A percentile compares a stretch with the other conserved stretches of the same genome.
Conservation (phyloP, 2,888 invertebrate species). For the Euplagia quadripunctaria region DNA sequence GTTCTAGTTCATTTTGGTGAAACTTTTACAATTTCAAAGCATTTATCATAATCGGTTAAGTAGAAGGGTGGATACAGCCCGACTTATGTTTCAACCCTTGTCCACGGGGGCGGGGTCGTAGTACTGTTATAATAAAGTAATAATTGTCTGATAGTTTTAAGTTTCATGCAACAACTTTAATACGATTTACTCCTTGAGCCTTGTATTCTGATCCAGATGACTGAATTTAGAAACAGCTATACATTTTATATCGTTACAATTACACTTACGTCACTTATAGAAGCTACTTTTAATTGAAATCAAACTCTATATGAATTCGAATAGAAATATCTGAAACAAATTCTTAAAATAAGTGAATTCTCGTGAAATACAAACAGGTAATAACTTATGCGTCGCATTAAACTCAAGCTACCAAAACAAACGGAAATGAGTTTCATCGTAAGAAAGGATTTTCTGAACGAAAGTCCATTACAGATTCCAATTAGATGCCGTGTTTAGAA, state of each 20-base stretch:
- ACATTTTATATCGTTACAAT: neutral
- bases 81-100: no score
- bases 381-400: slow-evolving; percentile 46
- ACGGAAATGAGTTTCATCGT: slow-evolving; percentile 54
- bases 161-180: neutral
- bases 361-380: slow-evolving; percentile 32
- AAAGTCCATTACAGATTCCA: slow-evolving; percentile 69
- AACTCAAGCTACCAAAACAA: slow-evolving; percentile 50
- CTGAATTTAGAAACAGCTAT: neutral
- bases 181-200: neutral
- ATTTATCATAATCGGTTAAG: no score
- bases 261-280: neutral
- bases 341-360: slow-evolving; percentile 24
- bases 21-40: no score
- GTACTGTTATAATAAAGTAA: neutral
- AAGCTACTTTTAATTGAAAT: neutral
- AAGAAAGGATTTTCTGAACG: slow-evolving; percentile 67
- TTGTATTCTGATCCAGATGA: neutral
- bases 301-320: neutral
- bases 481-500: slow-evolving; percentile 70
- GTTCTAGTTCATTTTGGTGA: no score
- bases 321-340: slow-evolving; percentile 14
- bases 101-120: neutral
- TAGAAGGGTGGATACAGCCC: no score
- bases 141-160: neutral